Conservation (phyloP, 2,113 vertebrate genomes). For the Coreoperca whiteheadi region DNA sequence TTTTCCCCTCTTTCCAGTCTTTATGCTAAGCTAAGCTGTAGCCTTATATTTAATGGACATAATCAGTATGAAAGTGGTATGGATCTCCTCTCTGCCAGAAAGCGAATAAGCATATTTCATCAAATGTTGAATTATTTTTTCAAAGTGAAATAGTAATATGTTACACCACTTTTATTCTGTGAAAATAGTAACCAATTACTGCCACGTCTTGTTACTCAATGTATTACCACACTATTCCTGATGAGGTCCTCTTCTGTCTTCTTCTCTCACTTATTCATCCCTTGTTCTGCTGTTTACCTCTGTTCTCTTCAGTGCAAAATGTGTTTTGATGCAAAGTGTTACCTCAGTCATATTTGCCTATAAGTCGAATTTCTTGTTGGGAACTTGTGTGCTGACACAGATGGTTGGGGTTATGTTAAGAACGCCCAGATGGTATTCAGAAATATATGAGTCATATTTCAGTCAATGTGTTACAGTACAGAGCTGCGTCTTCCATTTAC, state of each 20-base stretch:
- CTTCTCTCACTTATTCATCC: background rate
- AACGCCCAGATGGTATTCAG: constrained; percentile 72
- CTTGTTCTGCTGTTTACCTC: background rate
- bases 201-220: background rate
- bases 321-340: constrained; percentile 8
- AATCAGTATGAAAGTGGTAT: background rate
- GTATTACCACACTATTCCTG: background rate
- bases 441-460: constrained; percentile 71
- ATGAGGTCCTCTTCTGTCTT: background rate
- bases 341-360: constrained; percentile 36
- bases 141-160: background rate
- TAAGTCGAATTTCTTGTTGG: constrained; percentile 47
- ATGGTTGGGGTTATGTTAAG: constrained; percentile 73
- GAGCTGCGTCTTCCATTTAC: constrained; percentile 45
- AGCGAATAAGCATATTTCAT: background rate
- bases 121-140: too few relatives aligned
- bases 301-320: background rate
- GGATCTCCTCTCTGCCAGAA: background rate
- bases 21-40: background rate
- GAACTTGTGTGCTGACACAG: constrained; percentile 67
- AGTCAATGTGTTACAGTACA: constrained; percentile 50
- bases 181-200: background rate
- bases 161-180: background rate
- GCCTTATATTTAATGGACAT: too few relatives aligned
- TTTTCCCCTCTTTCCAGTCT: background rate